These are phyloP conservation scores for Nephrotoma flavescens DNA, from an alignment of 2,888 invertebrate genomes.

Conservation along the genomic window DNA sequence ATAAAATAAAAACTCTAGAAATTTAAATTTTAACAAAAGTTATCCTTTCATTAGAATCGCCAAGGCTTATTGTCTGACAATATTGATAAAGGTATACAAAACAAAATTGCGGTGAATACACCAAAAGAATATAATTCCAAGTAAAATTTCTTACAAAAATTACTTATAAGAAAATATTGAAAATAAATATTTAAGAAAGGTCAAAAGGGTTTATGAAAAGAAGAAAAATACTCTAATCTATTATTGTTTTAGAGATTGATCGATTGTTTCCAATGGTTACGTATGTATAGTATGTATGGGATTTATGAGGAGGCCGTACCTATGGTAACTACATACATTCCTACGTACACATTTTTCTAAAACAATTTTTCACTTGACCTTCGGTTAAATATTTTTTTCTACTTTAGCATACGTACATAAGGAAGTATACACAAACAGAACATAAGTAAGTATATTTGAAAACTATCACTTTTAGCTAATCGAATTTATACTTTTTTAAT, in stretches of 20 bases:
- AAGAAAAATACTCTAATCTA: background rate
- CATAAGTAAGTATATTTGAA: background rate
- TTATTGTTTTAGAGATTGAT: background rate
- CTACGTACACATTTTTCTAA: background rate
- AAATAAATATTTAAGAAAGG: background rate
- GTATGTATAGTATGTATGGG: background rate
- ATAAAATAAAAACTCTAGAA: background rate
- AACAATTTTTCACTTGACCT: background rate
- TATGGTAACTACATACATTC: background rate
- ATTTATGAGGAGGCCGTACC: background rate
- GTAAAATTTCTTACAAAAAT: background rate
- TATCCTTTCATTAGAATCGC: background rate
- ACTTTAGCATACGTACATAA: background rate
- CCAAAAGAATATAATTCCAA: background rate
- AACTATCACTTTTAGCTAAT: background rate
- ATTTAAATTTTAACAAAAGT: background rate
- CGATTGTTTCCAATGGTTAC: background rate
- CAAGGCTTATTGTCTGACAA: background rate
- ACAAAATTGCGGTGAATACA: background rate
- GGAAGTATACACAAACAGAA: background rate
- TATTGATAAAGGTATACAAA: background rate
- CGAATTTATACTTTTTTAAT: background rate
- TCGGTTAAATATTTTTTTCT: background rate
- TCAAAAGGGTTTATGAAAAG: background rate
- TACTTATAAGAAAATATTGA: background rate